Evolutionary conservation across 2,888 invertebrate genomes (phyloP).

Genomic region (Himalopsyche anomala): DNA sequence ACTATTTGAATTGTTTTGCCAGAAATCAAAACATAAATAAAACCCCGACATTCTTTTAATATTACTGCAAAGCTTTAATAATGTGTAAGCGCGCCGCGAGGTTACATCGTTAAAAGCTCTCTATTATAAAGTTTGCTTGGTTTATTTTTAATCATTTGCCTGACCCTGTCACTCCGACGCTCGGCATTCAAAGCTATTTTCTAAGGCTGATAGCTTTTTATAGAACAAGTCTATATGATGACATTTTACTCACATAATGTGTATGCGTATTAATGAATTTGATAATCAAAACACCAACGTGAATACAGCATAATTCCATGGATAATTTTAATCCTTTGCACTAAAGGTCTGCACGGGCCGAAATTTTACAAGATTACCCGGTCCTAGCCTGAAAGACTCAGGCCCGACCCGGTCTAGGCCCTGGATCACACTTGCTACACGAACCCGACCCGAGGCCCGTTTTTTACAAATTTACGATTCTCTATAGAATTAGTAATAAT

Average conservation of each 20-base stretch:
- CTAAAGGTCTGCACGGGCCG: no score
- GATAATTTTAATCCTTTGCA: background rate
- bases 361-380: no score
- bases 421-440: no score
- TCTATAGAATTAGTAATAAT: no score
- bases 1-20: background rate
- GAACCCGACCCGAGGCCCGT: no score
- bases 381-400: no score
- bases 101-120: slow-evolving; percentile 3
- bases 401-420: no score
- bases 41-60: background rate
- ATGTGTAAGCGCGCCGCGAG: background rate
- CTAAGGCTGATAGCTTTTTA: background rate
- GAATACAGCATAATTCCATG: background rate
- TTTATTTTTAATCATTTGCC: slow-evolving; percentile 30
- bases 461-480: no score
- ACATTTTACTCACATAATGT: background rate
- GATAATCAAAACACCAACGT: background rate
- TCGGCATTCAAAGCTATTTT: slow-evolving; percentile 14
- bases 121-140: slow-evolving; percentile 30
- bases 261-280: slow-evolving; percentile 15
- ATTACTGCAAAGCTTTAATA: slow-evolving; percentile 19
- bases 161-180: slow-evolving; percentile 24
- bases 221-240: background rate
- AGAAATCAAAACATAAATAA: slow-evolving; percentile 26